Evolutionary conservation across 2,113 vertebrate genomes (phyloP).

Genomic region (Aegypius monachus): DNA sequence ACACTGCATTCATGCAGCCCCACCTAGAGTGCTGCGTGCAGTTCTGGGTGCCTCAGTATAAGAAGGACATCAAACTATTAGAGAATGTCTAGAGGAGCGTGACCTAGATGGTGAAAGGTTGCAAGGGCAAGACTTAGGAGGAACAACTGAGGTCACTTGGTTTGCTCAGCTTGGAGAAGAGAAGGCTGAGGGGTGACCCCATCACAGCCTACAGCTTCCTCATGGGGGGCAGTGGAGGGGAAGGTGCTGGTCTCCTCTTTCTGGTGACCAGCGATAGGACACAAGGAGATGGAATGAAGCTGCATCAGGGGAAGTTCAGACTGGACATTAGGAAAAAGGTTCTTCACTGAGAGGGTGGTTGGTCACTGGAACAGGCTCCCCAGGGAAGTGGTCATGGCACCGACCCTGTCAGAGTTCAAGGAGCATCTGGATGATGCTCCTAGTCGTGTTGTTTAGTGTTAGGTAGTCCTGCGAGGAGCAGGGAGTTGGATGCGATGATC

Average conservation of each 20-base stretch:
- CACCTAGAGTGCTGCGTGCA: rapidly evolving
- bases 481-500: neutral
- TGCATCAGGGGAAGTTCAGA: neutral
- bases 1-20: rapidly evolving
- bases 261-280: too few species aligned
- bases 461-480: too few species aligned
- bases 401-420: neutral
- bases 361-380: too few species aligned
- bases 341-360: too few species aligned
- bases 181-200: neutral
- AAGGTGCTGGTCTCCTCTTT: neutral
- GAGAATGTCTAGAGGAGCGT: neutral
- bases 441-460: too few species aligned
- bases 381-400: neutral
- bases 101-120: neutral
- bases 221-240: rapidly evolving
- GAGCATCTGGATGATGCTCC: neutral
- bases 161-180: neutral
- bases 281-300: neutral
- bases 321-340: too few species aligned
- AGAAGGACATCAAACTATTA: neutral
- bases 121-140: neutral
- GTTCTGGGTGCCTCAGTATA: too few species aligned
- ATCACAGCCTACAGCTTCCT: neutral
- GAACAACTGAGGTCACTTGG: neutral